phyloP scores from a whole-genome alignment of 2,113 vertebrate genomes.

The Verasper variegatus region DNA sequence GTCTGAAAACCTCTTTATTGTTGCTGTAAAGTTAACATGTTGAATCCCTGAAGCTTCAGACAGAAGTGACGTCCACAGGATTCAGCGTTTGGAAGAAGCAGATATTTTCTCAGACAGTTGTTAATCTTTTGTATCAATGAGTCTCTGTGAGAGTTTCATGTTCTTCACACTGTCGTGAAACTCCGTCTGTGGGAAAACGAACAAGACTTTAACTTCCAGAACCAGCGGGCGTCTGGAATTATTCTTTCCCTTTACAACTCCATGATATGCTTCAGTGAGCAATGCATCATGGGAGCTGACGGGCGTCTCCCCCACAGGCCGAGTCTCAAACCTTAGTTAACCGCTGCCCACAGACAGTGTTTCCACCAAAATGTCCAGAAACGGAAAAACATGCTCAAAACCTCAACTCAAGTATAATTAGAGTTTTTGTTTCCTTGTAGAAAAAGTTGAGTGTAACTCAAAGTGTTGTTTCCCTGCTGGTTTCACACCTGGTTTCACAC shows the following conservation, averaged over 20 bases:
- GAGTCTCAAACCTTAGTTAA: neutral
- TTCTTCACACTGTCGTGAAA: no score
- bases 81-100: no score
- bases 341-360: neutral
- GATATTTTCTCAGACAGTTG: no score
- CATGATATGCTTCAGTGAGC: neutral
- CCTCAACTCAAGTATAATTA: neutral
- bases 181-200: no score
- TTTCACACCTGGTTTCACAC: conserved; percentile 20
- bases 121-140: no score
- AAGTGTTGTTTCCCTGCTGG: neutral
- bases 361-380: neutral
- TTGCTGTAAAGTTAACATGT: no score
- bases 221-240: no score
- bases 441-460: neutral
- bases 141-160: no score
- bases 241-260: neutral
- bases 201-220: no score
- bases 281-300: neutral
- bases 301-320: neutral
- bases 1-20: no score
- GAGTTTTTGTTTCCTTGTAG: neutral
- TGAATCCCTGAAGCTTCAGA: no score
- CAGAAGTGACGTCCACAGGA: no score
- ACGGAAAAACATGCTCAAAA: neutral